Conservation (phyloP, 2,888 invertebrate species). For the Chydorus sphaericus region DNA sequence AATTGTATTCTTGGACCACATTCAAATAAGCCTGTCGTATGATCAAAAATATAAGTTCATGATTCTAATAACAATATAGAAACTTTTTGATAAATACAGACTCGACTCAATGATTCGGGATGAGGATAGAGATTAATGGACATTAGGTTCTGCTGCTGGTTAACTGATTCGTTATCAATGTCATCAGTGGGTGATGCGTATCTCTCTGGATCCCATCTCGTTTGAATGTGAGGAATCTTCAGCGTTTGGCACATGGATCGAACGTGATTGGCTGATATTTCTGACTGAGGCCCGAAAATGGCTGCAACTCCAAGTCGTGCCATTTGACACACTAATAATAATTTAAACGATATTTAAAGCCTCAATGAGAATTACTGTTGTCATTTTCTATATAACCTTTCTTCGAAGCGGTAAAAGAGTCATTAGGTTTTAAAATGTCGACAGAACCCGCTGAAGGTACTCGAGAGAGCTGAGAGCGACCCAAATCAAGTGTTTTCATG, state of each 20-base stretch:
- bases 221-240: conserved; percentile 73
- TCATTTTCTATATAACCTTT: conserved; percentile 25
- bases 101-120: conserved; percentile 43
- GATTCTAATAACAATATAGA: background rate
- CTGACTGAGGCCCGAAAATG: conserved; percentile 65
- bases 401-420: conserved; percentile 31
- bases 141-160: conserved; percentile 25
- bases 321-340: conserved; percentile 44
- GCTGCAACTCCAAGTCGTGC: conserved; percentile 55
- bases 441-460: conserved; percentile 22
- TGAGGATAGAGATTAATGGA: conserved; percentile 62
- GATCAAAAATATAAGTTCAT: too few species aligned
- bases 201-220: conserved; percentile 47
- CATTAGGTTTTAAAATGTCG: conserved; percentile 25
- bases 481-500: conserved; percentile 25
- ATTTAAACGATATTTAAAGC: too few species aligned
- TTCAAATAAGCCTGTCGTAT: conserved; percentile 44
- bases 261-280: conserved; percentile 52
- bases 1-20: conserved; percentile 52
- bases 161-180: background rate
- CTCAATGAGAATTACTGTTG: too few species aligned
- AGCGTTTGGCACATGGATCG: conserved; percentile 67
- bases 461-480: conserved; percentile 26
- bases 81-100: conserved; percentile 20
- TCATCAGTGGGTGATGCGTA: background rate